Evolutionary conservation across 2,888 invertebrate species (phyloP).

Genomic region (Graphium colonna): DNA sequence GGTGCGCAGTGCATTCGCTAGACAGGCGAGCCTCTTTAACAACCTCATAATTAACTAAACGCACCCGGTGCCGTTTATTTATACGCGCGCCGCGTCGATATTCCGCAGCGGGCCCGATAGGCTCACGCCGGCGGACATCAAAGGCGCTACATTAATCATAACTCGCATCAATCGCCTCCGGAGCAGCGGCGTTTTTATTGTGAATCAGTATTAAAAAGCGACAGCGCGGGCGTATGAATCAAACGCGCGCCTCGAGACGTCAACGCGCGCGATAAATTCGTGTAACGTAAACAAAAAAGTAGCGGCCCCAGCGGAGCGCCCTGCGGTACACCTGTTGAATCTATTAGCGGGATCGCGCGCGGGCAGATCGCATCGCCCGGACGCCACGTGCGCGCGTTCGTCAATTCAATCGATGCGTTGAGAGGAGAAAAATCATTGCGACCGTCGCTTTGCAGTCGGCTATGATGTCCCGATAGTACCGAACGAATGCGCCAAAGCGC

Average conservation of each 20-base stretch:
- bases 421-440: conserved; percentile 55
- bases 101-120: conserved; percentile 76
- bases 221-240: conserved; percentile 74
- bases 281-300: conserved; percentile 71
- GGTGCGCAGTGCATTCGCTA: conserved; percentile 25
- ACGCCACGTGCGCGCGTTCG: conserved; percentile 36
- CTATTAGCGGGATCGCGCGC: conserved; percentile 56
- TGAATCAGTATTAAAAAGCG: conserved; percentile 79
- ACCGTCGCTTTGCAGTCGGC: conserved; percentile 48
- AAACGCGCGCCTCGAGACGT: conserved; percentile 72
- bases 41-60: conserved; percentile 74
- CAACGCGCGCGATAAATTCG: conserved; percentile 71
- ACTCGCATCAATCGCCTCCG: conserved; percentile 77
- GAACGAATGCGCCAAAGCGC: conserved; percentile 54
- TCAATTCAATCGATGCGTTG: conserved; percentile 64
- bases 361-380: conserved; percentile 53
- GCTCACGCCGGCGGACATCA: conserved; percentile 78
- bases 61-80: conserved; percentile 69
- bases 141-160: conserved; percentile 77
- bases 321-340: conserved; percentile 73
- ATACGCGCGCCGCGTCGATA: conserved; percentile 71
- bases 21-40: conserved; percentile 60
- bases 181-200: conserved; percentile 76
- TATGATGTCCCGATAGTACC: conserved; percentile 45
- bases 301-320: conserved; percentile 64